Conservation (phyloP, 2,113 vertebrate genomes). For the Trematocara stigmaticum region DNA sequence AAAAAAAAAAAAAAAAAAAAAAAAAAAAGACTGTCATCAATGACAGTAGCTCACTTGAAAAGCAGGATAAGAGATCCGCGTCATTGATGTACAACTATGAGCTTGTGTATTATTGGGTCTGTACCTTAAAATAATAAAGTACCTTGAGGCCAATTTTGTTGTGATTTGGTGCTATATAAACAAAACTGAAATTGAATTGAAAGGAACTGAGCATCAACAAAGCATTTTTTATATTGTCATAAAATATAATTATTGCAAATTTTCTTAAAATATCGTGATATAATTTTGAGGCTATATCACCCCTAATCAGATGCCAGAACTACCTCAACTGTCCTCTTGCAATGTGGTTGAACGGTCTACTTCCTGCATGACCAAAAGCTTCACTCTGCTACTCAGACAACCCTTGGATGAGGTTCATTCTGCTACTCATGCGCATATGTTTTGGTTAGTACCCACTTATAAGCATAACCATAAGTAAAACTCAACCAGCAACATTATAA, state of each 20-base stretch:
- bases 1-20: rapidly evolving
- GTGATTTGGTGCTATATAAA: neutral
- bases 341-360: neutral
- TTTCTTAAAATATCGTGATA: neutral
- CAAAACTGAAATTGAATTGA: neutral
- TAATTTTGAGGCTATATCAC: neutral
- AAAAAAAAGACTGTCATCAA: neutral
- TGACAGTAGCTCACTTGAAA: neutral
- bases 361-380: neutral
- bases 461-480: neutral
- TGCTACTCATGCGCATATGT: neutral
- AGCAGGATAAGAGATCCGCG: neutral
- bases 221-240: neutral
- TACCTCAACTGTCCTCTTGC: neutral
- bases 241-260: neutral
- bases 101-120: neutral
- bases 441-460: neutral
- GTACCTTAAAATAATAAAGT: neutral
- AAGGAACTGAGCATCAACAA: neutral
- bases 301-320: neutral
- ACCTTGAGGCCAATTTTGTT: neutral
- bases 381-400: neutral
- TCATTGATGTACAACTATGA: neutral
- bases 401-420: neutral
- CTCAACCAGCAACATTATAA: neutral